Conservation (phyloP, 1,140 invertebrate genomes). For the Zaprionus nigranus region DNA sequence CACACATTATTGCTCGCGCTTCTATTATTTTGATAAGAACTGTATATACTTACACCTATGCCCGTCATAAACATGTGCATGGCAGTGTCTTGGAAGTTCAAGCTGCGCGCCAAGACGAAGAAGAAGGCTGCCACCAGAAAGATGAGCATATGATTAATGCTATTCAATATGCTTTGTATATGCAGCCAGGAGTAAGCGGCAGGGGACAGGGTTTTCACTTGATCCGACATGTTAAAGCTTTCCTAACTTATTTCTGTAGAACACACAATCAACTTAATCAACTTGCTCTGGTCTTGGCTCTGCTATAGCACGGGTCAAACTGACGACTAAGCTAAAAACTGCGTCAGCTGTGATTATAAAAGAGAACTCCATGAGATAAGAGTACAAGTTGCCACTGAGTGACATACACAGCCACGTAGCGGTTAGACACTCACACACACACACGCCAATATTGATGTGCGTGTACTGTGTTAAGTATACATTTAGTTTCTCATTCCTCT, state of each 20-base stretch:
- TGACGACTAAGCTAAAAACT: slow-evolving; percentile 11
- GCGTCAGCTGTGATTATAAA: not conserved
- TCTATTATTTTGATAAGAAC: not conserved
- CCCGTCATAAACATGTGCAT: slow-evolving; percentile 79
- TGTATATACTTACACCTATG: slow-evolving; percentile 61
- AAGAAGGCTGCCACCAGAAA: slow-evolving; percentile 69
- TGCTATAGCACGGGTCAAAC: slow-evolving; percentile 13
- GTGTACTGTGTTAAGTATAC: not conserved
- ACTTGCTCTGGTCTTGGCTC: not conserved
- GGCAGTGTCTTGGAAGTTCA: slow-evolving; percentile 75
- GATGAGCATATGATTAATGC: slow-evolving; percentile 77
- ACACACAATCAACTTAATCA: not conserved
- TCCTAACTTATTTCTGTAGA: not conserved
- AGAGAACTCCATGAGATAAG: slow-evolving; percentile 18
- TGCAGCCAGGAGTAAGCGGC: slow-evolving; percentile 53
- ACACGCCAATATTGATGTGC: no score
- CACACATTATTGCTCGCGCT: no score
- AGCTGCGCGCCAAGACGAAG: slow-evolving; percentile 64
- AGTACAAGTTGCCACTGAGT: slow-evolving; percentile 10
- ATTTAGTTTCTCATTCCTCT: slow-evolving; percentile 10
- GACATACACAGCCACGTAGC: slow-evolving; percentile 28
- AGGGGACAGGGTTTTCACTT: slow-evolving; percentile 7
- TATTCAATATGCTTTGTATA: slow-evolving; percentile 74
- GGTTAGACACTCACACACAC: not conserved
- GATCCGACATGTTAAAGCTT: slow-evolving; percentile 46